Evolutionary conservation across 2,888 invertebrate species (phyloP), one percentile per base, ranked within the genome.

Genomic region (Phaonia tiefii): DNA sequence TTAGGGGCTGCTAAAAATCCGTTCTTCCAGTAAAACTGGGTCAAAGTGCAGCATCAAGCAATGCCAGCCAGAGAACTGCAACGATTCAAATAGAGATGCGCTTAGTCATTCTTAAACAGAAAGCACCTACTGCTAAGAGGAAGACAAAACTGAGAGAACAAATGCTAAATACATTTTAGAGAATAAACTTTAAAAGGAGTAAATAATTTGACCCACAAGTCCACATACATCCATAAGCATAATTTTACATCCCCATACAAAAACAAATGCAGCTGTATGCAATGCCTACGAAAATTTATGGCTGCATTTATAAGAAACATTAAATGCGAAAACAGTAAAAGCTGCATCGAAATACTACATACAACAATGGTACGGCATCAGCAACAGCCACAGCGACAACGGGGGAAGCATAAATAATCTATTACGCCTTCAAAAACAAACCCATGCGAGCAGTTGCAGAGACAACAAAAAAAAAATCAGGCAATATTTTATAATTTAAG

Each of bases 21-120:
- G 39, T 39, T 60, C 31, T 31, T 60, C 15, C 37, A 60, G 60
- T 60, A 20, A 60, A 60, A 60, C 60, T 60, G 17, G 60, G 60
- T 60, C 60, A 60, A 60, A 60, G 60, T 60, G 60, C 20, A 56
- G 26, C 25, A 39, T 11, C 31, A 60, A 60, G 39, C 60, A 60
- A 60, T 39, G 60, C 39, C 60, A 60, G 25, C 56, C 39, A 15
- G 56, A 54, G 42, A 25, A 70, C 20, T 39, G 51, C 49, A 69
- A 69, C 25, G 51, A 54, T 51, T 54, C 20, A 39, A n/a, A 51
- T 31, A 22, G 31, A 26, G n/a, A 31, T 31, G 31, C 31, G 8
- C 31, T 5, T 8, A 31, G n/a, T n/a, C 31, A 31, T 8, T 3
- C 31, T 31, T 8, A 31, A 3, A n/a, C n/a, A 31, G 4, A 31